These are phyloP conservation scores for Aphaenogaster ashmeadi DNA, from an alignment of 1,140 invertebrate species.

Conservation along the genomic window DNA sequence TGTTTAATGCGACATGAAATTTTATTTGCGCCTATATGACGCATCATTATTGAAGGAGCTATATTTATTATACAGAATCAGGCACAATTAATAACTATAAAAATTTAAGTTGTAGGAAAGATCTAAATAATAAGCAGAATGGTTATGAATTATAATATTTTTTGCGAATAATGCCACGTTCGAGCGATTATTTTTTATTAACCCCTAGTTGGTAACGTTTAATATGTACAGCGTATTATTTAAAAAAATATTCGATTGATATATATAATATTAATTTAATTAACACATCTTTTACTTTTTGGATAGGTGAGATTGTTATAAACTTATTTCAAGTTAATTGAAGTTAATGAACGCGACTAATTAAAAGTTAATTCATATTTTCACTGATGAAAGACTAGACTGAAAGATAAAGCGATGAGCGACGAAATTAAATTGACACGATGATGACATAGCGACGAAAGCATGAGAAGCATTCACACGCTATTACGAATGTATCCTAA, in stretches of 20 bases:
- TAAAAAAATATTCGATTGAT: background rate
- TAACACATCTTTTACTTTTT: background rate
- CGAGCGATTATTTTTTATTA: background rate
- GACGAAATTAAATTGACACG: slow-evolving; percentile 19
- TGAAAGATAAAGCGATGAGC: background rate
- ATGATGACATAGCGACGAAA: background rate
- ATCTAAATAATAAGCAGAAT: no score
- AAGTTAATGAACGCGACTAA: background rate
- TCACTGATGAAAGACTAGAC: background rate
- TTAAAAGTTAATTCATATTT: background rate
- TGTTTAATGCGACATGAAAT: background rate
- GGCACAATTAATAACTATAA: background rate
- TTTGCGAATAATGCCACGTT: background rate
- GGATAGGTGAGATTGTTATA: background rate
- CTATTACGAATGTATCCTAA: background rate
- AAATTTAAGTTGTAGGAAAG: background rate
- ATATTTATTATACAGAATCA: background rate
- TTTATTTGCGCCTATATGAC: background rate
- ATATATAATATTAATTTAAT: background rate
- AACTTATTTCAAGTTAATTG: background rate
- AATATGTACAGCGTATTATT: background rate
- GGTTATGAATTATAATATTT: background rate
- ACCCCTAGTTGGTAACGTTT: background rate
- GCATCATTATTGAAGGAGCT: background rate
- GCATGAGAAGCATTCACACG: slow-evolving; percentile 6